A percentile compares a stretch with the other conserved stretches of the same genome.
These are phyloP conservation scores for Sceloporus undulatus DNA, from an alignment of 2,113 vertebrate genomes.

Conservation along the genomic window DNA sequence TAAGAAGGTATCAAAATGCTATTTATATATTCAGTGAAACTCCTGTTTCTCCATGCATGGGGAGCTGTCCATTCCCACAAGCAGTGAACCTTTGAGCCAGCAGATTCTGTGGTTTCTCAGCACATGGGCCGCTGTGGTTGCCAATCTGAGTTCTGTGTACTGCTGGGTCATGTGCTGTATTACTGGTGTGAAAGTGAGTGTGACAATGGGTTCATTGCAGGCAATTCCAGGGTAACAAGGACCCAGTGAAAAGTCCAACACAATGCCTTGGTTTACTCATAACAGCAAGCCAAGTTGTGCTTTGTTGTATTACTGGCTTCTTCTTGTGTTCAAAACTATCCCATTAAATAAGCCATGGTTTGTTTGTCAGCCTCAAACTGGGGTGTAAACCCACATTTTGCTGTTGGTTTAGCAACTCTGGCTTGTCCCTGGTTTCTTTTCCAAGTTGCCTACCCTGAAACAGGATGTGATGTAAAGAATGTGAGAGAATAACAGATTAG, in stretches of 20 bases:
- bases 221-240: background rate
- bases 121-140: background rate
- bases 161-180: background rate
- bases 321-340: background rate
- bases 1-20: background rate
- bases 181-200: background rate
- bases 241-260: background rate
- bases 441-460: background rate
- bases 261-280: background rate
- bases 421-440: background rate
- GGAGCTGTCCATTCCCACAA: background rate
- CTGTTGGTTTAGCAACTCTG: background rate
- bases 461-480: background rate
- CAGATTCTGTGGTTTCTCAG: conserved; percentile 8
- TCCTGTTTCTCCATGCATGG: background rate
- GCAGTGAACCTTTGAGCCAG: background rate
- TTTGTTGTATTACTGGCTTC: background rate
- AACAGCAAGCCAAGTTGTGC: background rate
- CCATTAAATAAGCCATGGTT: background rate
- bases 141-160: background rate
- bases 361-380: background rate
- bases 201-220: background rate
- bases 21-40: too few species aligned
- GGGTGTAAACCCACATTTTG: background rate
- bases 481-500: background rate